phyloP scores from a whole-genome alignment of 2,888 invertebrate species.

The Sminthurinus aureus region DNA sequence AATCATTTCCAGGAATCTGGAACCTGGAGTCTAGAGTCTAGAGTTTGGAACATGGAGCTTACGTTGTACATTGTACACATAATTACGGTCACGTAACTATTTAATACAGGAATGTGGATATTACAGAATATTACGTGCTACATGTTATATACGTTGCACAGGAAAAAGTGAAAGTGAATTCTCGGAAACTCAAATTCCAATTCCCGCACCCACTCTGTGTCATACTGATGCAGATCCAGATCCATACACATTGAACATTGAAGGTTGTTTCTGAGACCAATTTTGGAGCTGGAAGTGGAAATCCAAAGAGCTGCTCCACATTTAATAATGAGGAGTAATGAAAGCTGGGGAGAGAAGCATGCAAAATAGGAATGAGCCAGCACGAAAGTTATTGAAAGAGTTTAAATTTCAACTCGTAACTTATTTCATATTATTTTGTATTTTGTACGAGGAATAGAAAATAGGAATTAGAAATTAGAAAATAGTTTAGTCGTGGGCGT shows the following conservation, averaged over 20 bases:
- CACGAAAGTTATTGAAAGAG: conserved; percentile 34
- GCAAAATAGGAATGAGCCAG: background rate
- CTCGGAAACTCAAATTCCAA: background rate
- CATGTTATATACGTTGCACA: too few relatives aligned
- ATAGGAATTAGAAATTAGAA: background rate
- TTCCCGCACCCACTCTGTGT: background rate
- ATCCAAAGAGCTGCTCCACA: background rate
- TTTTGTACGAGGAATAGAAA: background rate
- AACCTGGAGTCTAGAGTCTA: background rate
- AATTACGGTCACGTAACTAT: background rate
- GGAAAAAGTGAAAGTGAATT: background rate
- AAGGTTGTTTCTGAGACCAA: too few relatives aligned
- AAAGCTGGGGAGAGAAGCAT: too few relatives aligned
- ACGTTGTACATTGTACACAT: background rate
- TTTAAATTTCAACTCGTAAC: conserved; percentile 35
- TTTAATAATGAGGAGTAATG: conserved; percentile 30
- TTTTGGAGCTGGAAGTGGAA: background rate
- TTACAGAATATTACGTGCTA: background rate
- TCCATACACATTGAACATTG: too few relatives aligned
- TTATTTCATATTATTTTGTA: conserved; percentile 23
- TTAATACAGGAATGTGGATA: background rate
- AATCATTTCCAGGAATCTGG: too few relatives aligned
- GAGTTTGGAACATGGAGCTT: too few relatives aligned
- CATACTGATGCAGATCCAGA: too few relatives aligned
- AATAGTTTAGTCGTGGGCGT: background rate